A percentile compares a stretch with the other conserved stretches of the same genome.
phyloP scores from a whole-genome alignment of 2,797 vertebrate genomes.

The Esox masquinongy region DNA sequence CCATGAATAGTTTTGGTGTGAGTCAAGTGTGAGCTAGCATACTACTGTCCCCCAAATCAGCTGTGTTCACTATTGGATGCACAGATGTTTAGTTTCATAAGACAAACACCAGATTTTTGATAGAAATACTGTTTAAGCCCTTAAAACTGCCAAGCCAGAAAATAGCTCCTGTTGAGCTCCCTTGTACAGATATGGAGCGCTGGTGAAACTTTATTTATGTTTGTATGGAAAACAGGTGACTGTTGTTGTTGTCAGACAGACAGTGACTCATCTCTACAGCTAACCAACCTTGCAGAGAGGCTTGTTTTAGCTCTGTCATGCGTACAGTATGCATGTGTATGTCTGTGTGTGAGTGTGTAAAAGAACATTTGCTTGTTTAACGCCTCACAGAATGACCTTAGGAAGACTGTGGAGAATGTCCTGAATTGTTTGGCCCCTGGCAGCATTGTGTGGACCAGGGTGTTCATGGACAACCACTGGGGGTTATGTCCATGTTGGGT shows the following conservation, averaged over 20 bases:
- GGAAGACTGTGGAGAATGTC: neutral
- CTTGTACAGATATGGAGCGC: slow-evolving; percentile 25
- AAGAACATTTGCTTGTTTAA: neutral
- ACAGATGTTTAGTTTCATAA: neutral
- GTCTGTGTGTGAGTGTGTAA: neutral
- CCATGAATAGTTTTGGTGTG: neutral
- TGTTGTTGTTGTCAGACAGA: slow-evolving; percentile 29
- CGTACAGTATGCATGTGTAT: neutral
- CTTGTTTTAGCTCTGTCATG: slow-evolving; percentile 10
- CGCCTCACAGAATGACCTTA: neutral
- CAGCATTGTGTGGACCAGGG: neutral
- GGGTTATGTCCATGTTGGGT: slow-evolving; percentile 52
- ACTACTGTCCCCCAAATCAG: neutral
- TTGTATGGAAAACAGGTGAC: slow-evolving; percentile 33
- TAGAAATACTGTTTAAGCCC: neutral
- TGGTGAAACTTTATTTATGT: slow-evolving; percentile 24
- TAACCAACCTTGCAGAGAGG: slow-evolving; percentile 14
- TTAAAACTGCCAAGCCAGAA: neutral
- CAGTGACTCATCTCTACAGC: slow-evolving; percentile 30
- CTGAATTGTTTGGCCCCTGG: slow-evolving; percentile 5
- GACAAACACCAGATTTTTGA: slow-evolving; percentile 1
- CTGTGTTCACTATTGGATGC: neutral
- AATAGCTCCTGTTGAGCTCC: slow-evolving; percentile 9
- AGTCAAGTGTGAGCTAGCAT: neutral
- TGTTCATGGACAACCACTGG: neutral